Evolutionary conservation across 2,113 vertebrate species (phyloP).

Genomic region (Sardina pilchardus): DNA sequence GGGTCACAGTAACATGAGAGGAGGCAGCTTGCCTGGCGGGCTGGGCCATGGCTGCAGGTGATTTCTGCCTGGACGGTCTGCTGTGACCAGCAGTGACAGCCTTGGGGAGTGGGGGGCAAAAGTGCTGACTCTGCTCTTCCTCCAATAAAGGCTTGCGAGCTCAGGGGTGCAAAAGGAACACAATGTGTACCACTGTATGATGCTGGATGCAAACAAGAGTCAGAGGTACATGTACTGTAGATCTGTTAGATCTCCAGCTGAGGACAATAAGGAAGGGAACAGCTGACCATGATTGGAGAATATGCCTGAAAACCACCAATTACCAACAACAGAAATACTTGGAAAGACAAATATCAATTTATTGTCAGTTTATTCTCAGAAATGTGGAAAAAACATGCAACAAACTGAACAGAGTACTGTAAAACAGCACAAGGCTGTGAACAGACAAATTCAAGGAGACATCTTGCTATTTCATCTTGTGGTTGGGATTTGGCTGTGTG

Average conservation of each 20-base stretch:
- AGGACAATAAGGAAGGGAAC: not conserved
- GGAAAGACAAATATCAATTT: not conserved
- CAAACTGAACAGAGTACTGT: not conserved
- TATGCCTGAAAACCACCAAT: not conserved
- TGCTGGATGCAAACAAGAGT: not conserved
- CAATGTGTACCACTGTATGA: not conserved
- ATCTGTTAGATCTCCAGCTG: not conserved
- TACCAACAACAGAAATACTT: not conserved
- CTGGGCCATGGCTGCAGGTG: constrained; percentile 1
- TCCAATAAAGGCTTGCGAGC: not conserved
- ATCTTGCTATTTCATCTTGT: not conserved
- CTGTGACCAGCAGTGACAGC: not conserved
- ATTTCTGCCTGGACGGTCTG: not conserved
- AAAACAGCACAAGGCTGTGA: not conserved
- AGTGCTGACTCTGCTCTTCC: not conserved
- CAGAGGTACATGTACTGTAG: too few species aligned
- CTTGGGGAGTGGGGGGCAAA: not conserved
- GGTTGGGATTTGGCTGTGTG: not conserved
- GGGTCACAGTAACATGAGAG: not conserved
- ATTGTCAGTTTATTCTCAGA: not conserved
- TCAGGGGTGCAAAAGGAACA: not conserved
- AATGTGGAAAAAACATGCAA: not conserved
- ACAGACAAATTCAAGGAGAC: not conserved
- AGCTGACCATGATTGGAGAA: not conserved
- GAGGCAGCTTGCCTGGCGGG: not conserved